Conservation (phyloP, 1,140 invertebrate species). For the Oppia nitens region DNA sequence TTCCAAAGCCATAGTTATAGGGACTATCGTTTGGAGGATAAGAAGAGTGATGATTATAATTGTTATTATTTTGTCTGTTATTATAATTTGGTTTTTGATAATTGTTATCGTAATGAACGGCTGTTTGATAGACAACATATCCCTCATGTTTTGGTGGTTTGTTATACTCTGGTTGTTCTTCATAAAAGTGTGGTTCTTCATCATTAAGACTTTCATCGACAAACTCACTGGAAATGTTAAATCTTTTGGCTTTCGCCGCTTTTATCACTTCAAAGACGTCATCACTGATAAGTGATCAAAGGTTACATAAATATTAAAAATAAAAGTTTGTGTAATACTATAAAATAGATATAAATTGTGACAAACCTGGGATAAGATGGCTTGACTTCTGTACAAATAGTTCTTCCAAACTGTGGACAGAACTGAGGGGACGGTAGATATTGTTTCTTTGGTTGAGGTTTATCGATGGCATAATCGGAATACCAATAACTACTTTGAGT, state of each 20-base stretch:
- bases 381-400: slow-evolving; percentile 20
- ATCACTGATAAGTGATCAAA: slow-evolving; percentile 16
- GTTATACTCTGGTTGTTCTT: not conserved
- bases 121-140: slow-evolving; percentile 21
- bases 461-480: slow-evolving; percentile 18
- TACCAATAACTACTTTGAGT: slow-evolving; percentile 19
- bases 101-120: slow-evolving; percentile 17
- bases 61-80: not conserved
- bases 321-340: not conserved
- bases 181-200: slow-evolving; percentile 18
- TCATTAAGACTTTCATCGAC: slow-evolving; percentile 22
- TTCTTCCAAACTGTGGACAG: slow-evolving; percentile 23
- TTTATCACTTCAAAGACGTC: slow-evolving; percentile 19
- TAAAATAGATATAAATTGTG: not conserved
- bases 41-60: not conserved
- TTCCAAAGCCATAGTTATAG: not conserved
- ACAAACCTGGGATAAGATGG: slow-evolving; percentile 8
- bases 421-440: slow-evolving; percentile 20
- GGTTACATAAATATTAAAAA: not conserved
- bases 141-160: slow-evolving; percentile 13
- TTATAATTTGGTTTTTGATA: not conserved
- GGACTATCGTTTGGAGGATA: not conserved
- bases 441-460: slow-evolving; percentile 13
- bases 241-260: slow-evolving; percentile 17
- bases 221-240: slow-evolving; percentile 22